Evolutionary conservation across 2,797 vertebrate species (phyloP).

Genomic region (Microcaecilia unicolor): DNA sequence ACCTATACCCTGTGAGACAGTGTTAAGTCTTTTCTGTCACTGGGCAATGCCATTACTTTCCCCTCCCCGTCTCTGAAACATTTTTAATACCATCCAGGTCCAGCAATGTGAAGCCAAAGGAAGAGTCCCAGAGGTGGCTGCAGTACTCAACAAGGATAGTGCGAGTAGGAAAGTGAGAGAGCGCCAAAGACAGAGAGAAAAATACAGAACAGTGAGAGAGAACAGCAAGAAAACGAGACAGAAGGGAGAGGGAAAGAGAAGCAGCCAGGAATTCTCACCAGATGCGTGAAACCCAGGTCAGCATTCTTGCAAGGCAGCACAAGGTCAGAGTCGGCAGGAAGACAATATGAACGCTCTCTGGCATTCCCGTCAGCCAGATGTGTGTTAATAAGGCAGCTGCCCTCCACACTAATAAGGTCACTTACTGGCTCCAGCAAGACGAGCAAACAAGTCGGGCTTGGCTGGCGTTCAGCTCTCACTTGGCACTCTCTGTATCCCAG

Average conservation of each 20-base stretch:
- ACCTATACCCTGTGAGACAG: too few relatives aligned
- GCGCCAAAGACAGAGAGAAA: too few relatives aligned
- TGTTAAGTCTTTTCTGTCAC: too few relatives aligned
- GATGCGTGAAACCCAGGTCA: constrained; percentile 71
- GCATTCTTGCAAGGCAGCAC: constrained; percentile 84
- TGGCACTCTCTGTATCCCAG: constrained; percentile 69
- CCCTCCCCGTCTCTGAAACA: too few relatives aligned
- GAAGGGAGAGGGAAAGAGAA: constrained; percentile 33
- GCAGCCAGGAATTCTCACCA: constrained; percentile 73
- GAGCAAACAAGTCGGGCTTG: constrained; percentile 91
- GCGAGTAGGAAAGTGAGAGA: too few relatives aligned
- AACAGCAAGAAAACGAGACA: too few relatives aligned
- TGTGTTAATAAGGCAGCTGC: constrained; percentile 92
- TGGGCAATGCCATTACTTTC: too few relatives aligned
- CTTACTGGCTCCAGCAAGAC: constrained; percentile 96
- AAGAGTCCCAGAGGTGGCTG: too few relatives aligned
- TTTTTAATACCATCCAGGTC: too few relatives aligned
- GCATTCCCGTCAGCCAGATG: constrained; percentile 89
- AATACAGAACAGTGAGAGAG: too few relatives aligned
- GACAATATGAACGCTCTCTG: constrained; percentile 77
- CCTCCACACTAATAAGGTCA: constrained; percentile 96
- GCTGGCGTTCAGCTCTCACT: constrained; percentile 79
- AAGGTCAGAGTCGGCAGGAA: constrained; percentile 72
- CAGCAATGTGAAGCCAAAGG: too few relatives aligned
- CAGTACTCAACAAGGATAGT: too few relatives aligned